Conservation (phyloP, 2,797 vertebrate species). For the Siniperca undulata region DNA sequence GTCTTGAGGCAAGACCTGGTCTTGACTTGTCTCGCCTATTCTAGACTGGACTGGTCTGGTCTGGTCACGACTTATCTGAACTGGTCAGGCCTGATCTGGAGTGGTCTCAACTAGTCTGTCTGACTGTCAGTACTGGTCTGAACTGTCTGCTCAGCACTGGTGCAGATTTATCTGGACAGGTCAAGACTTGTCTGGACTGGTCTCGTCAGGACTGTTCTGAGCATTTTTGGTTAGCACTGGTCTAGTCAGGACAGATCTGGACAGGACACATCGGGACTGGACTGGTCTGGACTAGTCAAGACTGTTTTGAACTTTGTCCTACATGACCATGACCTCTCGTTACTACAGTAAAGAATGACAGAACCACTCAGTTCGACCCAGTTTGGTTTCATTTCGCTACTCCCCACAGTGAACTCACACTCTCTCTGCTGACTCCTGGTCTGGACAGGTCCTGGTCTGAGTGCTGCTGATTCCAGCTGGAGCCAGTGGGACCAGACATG, state of each 20-base stretch:
- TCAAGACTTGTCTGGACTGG: background rate
- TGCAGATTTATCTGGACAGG: too few species aligned
- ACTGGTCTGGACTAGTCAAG: background rate
- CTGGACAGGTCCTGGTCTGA: constrained; percentile 90
- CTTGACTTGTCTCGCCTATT: background rate
- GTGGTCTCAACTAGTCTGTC: too few species aligned
- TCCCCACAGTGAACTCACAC: constrained; percentile 86
- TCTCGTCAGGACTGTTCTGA: too few species aligned
- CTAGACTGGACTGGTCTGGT: background rate
- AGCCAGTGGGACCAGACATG: constrained; percentile 90
- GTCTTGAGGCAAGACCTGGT: background rate
- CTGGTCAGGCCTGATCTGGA: background rate
- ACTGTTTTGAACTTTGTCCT: background rate
- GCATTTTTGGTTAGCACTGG: background rate
- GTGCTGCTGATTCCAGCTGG: constrained; percentile 92
- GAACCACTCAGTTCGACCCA: background rate
- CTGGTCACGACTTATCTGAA: background rate
- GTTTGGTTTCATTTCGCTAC: background rate
- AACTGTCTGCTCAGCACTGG: background rate
- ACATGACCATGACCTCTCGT: background rate
- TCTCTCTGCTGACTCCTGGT: constrained; percentile 86
- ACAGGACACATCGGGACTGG: background rate
- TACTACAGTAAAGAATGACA: background rate
- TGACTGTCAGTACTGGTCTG: background rate
- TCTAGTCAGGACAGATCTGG: background rate